These are phyloP conservation scores for Brachystomella parvula DNA, from an alignment of 1,140 invertebrate species.

Conservation along the genomic window DNA sequence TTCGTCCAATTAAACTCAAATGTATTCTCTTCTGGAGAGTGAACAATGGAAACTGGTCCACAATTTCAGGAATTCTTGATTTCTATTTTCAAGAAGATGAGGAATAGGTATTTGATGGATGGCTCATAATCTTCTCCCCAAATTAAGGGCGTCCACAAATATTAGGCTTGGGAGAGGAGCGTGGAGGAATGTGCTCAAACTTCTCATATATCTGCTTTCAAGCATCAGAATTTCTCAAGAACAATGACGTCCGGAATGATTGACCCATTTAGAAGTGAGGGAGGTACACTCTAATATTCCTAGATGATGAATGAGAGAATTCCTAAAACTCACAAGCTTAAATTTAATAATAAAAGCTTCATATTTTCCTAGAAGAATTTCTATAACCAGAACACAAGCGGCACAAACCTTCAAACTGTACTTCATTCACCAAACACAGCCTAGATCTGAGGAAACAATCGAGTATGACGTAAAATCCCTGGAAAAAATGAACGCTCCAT, in stretches of 20 bases:
- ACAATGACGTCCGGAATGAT: not conserved
- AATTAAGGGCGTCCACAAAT: slow-evolving; percentile 2
- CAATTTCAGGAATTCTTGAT: slow-evolving; percentile 1
- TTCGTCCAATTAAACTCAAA: not conserved
- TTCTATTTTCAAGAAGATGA: not conserved
- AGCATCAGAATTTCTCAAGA: not conserved
- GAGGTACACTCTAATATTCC: not conserved
- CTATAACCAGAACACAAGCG: too few species aligned
- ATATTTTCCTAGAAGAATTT: too few species aligned
- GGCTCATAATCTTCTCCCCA: not conserved
- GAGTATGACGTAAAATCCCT: too few species aligned
- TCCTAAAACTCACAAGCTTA: too few species aligned
- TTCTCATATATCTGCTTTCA: not conserved
- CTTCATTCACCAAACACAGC: too few species aligned
- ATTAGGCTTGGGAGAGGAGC: not conserved
- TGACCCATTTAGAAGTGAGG: not conserved
- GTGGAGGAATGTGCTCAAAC: not conserved
- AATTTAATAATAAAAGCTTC: too few species aligned
- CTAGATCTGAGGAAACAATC: too few species aligned
- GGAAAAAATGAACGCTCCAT: too few species aligned
- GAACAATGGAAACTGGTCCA: not conserved
- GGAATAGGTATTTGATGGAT: not conserved
- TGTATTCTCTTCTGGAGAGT: not conserved
- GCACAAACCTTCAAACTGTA: too few species aligned
- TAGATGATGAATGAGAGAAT: not conserved